Evolutionary conservation across 2,888 invertebrate species (phyloP), one percentile per base, ranked within the genome.

Genomic region (Neoascia interrupta): DNA sequence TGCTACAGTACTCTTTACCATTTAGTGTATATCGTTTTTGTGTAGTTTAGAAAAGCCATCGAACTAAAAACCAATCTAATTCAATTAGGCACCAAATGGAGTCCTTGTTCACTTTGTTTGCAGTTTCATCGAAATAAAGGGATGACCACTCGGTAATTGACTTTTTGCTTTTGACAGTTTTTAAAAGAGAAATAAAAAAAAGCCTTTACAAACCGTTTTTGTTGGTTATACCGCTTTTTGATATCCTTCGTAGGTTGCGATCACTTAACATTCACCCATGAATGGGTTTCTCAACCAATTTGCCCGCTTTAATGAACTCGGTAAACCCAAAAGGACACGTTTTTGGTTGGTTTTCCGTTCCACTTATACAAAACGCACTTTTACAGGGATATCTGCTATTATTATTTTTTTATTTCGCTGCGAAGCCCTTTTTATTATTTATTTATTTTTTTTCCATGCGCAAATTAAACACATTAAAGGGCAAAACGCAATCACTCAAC

Each of bases 401-500:
- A 28, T 58, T 66, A 16, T 60, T 58, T 28, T 37, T 8, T 28
- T 58, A 36, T 31, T 73, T 45, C 16, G 41, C 45, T 36, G 37
- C 1, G 54, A 34, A 23, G 28, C 41, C 49, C 51, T 61, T 70
- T 56, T 31, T 56, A 37, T 19, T 45, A 11, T 23, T 19, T 26
- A n/a, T 41, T 58, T 19, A 18, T 23, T 16, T 21, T 45, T 37
- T 34, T 28, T 39, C 51, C 49, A 36, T 36, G 28, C 51, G 36
- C 58, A 56, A 66, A 72, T 56, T 68, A 61, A 53, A 60, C 68
- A 74, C 53, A 47, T 74, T 74, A 68, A 74, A 68, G 74, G 61
- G 53, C 60, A 68, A 70, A 51, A 70, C 56, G 61, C 47, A 61
- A 75, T 75, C 63, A 70, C 75, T 70, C 69, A 63, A 56, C 75